Percentiles rank a stretch among this genome's conserved stretches.
phyloP scores from a whole-genome alignment of 1,140 invertebrate species.

The Drosophila jambulina region DNA sequence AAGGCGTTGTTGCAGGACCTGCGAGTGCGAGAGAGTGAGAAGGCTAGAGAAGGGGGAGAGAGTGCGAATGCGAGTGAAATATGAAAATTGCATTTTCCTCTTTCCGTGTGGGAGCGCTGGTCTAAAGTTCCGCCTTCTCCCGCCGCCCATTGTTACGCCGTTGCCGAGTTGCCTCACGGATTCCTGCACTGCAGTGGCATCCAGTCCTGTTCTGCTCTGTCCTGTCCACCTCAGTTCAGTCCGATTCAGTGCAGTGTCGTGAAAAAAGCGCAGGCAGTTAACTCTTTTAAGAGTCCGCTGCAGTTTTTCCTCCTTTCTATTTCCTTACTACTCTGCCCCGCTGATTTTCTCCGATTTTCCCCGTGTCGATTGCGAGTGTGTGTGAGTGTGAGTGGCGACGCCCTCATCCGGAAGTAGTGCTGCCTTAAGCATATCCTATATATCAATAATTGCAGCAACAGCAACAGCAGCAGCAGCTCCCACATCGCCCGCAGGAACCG shows the following conservation, averaged over 20 bases:
- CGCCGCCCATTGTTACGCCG: slow-evolving; percentile 13
- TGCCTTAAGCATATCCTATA: slow-evolving; percentile 3
- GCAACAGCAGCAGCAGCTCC: slow-evolving; percentile 49
- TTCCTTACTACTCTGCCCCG: not conserved
- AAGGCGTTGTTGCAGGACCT: slow-evolving; percentile 58
- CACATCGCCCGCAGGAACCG: slow-evolving; percentile 41
- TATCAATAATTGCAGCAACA: slow-evolving; percentile 25
- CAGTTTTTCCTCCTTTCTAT: slow-evolving; percentile 18
- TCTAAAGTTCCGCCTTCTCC: slow-evolving; percentile 35
- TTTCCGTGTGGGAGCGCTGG: slow-evolving; percentile 56
- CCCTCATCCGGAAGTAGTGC: slow-evolving; percentile 38
- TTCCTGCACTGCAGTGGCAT: slow-evolving; percentile 27
- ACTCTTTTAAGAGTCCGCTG: slow-evolving; percentile 59
- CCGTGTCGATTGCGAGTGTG: slow-evolving; percentile 7
- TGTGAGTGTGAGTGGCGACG: slow-evolving; percentile 57
- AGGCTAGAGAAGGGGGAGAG: not conserved
- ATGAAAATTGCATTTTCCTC: slow-evolving; percentile 78
- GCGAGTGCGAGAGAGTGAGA: slow-evolving; percentile 17
- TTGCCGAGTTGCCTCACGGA: slow-evolving; percentile 19
- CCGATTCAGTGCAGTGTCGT: slow-evolving; percentile 1
- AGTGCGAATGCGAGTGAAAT: slow-evolving; percentile 45
- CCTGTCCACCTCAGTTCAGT: slow-evolving; percentile 7
- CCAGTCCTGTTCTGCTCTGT: slow-evolving; percentile 19
- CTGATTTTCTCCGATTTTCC: slow-evolving; percentile 15
- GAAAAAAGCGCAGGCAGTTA: slow-evolving; percentile 55